Conservation (phyloP, 2,113 vertebrate species). For the Proteles cristata region DNA sequence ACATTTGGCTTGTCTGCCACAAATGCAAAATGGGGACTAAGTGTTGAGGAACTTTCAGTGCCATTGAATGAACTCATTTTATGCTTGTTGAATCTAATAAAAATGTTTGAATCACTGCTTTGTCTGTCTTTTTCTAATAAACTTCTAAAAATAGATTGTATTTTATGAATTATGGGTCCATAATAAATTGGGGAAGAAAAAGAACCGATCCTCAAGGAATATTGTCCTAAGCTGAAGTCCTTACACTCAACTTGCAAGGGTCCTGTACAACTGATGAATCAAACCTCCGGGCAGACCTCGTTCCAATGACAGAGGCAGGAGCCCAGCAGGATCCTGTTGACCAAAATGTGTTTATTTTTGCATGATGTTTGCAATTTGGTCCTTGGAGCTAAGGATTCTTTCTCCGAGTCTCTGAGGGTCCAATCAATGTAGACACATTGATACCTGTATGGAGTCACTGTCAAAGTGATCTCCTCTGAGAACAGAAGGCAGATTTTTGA, state of each 20-base stretch:
- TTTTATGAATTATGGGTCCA: not conserved
- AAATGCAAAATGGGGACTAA: not conserved
- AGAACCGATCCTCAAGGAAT: not conserved
- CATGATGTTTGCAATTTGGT: not conserved
- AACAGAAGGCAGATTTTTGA: not conserved
- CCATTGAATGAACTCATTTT: not conserved
- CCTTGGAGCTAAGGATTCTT: not conserved
- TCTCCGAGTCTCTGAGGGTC: not conserved
- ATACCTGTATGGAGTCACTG: not conserved
- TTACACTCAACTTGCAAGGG: not conserved
- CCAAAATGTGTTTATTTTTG: not conserved
- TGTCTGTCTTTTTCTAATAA: not conserved
- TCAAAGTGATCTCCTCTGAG: not conserved
- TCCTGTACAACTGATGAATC: not conserved
- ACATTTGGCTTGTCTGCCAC: not conserved
- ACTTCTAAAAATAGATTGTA: not conserved
- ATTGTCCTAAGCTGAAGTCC: not conserved
- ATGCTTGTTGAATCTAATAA: not conserved
- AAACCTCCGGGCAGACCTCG: not conserved
- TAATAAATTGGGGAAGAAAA: rapidly evolving
- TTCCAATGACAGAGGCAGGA: not conserved
- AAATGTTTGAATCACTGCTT: not conserved
- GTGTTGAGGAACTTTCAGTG: not conserved
- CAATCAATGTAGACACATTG: not conserved
- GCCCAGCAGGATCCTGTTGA: not conserved